Conservation (phyloP, 2,113 vertebrate species). For the Tetrax tetrax region DNA sequence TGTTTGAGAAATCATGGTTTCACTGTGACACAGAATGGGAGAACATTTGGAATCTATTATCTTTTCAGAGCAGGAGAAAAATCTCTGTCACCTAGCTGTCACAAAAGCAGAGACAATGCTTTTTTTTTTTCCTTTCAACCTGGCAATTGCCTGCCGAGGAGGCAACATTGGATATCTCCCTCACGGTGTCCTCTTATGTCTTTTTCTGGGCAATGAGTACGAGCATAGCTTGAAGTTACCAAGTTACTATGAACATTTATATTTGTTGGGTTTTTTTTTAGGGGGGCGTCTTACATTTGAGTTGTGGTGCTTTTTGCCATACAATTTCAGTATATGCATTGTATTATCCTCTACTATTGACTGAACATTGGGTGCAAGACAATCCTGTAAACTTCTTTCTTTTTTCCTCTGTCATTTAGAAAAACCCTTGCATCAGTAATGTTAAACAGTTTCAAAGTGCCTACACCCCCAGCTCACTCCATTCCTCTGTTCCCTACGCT, state of each 20-base stretch:
- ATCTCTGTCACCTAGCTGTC: background rate
- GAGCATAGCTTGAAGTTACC: background rate
- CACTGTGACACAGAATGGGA: background rate
- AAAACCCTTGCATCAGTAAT: background rate
- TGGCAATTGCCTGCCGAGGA: background rate
- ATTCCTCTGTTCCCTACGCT: background rate
- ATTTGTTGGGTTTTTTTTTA: background rate
- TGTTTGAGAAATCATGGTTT: background rate
- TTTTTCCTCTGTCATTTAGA: background rate
- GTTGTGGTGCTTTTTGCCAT: background rate
- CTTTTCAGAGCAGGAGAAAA: background rate
- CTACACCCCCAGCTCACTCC: background rate
- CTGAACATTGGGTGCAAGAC: background rate
- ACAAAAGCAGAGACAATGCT: background rate
- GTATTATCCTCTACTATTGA: background rate
- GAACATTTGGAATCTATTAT: background rate
- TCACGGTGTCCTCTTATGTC: background rate
- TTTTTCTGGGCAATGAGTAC: background rate
- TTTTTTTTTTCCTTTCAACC: background rate
- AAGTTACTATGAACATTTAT: background rate
- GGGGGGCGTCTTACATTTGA: background rate
- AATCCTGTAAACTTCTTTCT: background rate
- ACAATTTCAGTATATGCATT: background rate
- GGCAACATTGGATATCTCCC: background rate
- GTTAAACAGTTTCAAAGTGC: background rate